These are phyloP conservation scores for Clamator glandarius DNA, from an alignment of 2,797 vertebrate species.

Conservation along the genomic window DNA sequence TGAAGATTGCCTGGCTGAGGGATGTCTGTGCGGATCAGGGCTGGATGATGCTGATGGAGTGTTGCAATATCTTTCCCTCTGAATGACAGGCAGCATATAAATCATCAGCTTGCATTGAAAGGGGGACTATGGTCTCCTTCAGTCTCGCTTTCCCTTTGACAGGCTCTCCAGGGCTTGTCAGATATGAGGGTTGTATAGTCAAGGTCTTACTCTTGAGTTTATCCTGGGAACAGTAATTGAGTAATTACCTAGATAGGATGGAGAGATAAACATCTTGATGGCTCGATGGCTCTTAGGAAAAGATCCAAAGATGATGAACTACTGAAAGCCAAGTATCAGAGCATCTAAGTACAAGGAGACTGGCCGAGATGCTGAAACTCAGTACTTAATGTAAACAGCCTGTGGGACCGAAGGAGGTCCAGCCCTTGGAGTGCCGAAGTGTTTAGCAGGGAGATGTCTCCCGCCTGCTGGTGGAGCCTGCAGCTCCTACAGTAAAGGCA, in stretches of 20 bases:
- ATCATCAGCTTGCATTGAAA: conserved; percentile 37
- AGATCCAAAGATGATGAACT: background rate
- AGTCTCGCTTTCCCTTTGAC: conserved; percentile 8
- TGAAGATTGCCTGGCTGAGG: background rate
- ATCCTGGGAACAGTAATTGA: conserved; percentile 5
- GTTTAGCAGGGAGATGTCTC: background rate
- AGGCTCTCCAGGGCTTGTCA: conserved; percentile 48
- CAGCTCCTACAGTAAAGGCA: background rate
- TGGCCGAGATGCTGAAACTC: background rate
- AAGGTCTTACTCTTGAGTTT: background rate
- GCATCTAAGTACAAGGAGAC: background rate
- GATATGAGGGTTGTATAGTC: background rate
- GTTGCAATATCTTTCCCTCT: background rate
- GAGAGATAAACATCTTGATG: conserved; percentile 11
- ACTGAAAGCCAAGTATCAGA: background rate
- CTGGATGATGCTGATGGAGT: conserved; percentile 6
- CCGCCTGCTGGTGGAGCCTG: background rate
- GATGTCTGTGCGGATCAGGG: conserved; percentile 22
- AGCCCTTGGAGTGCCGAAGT: background rate
- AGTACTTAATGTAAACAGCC: background rate
- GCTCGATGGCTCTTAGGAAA: conserved; percentile 9
- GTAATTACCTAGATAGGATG: background rate
- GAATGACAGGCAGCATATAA: conserved; percentile 55
- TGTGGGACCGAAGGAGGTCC: background rate
- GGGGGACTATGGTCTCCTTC: background rate